These are phyloP conservation scores for Semaprochilodus insignis DNA, from an alignment of 2,797 vertebrate genomes.

Conservation along the genomic window DNA sequence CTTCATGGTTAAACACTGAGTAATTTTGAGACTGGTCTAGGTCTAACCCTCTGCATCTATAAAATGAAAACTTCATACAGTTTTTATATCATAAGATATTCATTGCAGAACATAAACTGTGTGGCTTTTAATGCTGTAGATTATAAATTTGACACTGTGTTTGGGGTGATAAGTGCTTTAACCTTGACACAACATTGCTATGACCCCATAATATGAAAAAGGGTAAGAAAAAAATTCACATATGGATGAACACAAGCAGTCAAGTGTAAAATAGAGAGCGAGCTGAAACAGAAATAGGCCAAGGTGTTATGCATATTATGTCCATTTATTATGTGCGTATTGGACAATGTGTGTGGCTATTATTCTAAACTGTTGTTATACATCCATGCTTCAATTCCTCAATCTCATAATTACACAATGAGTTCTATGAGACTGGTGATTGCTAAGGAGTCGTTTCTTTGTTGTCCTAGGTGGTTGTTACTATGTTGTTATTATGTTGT, in stretches of 20 bases:
- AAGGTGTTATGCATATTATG: neutral
- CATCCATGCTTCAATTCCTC: too few relatives aligned
- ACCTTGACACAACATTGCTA: conserved; percentile 27
- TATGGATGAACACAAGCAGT: conserved; percentile 9
- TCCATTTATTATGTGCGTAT: neutral
- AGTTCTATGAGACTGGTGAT: too few relatives aligned
- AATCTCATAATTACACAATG: too few relatives aligned
- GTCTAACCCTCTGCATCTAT: neutral
- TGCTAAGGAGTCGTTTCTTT: too few relatives aligned
- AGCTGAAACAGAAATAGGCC: conserved; percentile 16
- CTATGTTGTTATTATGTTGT: too few relatives aligned
- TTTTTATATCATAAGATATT: neutral
- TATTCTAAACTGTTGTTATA: too few relatives aligned
- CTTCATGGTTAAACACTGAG: conserved; percentile 23
- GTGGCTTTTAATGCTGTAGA: conserved; percentile 4
- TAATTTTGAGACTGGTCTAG: neutral
- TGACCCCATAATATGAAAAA: conserved; percentile 40
- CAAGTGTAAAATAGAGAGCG: conserved; percentile 52
- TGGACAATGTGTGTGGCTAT: neutral
- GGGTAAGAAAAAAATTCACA: conserved; percentile 37
- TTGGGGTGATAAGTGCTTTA: neutral
- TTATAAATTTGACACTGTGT: neutral
- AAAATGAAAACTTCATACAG: neutral
- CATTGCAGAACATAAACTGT: neutral
- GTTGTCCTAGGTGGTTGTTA: too few relatives aligned